Conservation (phyloP, 2,113 vertebrate genomes). For the Craseonycteris thonglongyai region DNA sequence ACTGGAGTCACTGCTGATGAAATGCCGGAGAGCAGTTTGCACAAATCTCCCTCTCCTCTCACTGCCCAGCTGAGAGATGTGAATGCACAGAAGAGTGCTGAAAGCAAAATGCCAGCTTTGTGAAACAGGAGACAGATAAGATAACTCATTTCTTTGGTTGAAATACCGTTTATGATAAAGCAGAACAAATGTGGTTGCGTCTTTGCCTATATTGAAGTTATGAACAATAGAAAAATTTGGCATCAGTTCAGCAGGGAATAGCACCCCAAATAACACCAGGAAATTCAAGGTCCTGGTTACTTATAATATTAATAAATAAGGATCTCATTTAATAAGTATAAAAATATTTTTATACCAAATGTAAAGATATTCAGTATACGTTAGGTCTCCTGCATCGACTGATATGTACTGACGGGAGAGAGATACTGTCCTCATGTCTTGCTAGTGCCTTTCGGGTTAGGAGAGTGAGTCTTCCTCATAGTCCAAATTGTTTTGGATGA, state of each 20-base stretch:
- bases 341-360: too few species aligned
- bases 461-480: background rate
- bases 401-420: background rate
- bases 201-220: background rate
- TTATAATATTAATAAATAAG: constrained; percentile 7
- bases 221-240: background rate
- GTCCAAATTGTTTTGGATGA: background rate
- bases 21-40: background rate
- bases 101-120: constrained; percentile 51
- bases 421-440: background rate
- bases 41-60: background rate
- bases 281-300: background rate
- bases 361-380: background rate
- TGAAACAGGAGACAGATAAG: constrained; percentile 32
- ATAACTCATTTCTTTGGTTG: background rate
- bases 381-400: background rate
- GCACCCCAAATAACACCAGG: background rate
- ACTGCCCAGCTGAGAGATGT: background rate
- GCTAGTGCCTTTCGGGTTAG: background rate
- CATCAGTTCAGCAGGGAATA: constrained; percentile 9
- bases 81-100: background rate
- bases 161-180: background rate
- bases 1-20: background rate
- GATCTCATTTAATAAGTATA: background rate
- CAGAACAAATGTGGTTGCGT: background rate